Percentiles rank a stretch among this genome's conserved stretches.
Evolutionary conservation across 2,797 vertebrate species (phyloP).

Genomic region (Sternotherus odoratus): DNA sequence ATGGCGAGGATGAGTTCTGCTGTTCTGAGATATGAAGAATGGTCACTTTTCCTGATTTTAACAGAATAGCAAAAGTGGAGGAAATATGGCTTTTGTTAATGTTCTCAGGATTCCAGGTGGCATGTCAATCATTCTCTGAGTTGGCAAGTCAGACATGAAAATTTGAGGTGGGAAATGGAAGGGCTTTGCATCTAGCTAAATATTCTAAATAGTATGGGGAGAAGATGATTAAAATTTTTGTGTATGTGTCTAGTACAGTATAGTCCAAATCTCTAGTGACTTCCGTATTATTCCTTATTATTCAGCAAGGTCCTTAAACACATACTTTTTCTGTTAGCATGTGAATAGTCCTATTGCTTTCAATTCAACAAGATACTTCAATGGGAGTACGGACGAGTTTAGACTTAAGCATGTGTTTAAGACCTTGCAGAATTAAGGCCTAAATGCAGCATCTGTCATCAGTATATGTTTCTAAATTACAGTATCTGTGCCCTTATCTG

Average conservation of each 20-base stretch:
- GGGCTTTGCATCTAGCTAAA: neutral
- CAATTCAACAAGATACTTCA: neutral
- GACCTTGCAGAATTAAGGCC: neutral
- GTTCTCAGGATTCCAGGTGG: no score
- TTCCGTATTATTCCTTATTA: neutral
- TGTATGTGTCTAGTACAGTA: no score
- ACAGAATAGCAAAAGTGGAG: no score
- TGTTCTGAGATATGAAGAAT: no score
- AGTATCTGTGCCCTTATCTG: neutral
- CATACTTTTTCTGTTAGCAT: neutral
- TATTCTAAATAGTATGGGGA: neutral
- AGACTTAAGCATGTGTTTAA: neutral
- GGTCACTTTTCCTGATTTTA: no score
- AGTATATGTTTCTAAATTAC: neutral
- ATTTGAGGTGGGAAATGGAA: neutral
- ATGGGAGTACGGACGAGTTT: neutral
- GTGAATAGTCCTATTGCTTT: neutral
- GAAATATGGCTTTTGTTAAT: no score
- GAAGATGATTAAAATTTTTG: neutral
- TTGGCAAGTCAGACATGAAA: no score
- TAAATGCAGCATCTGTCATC: no score
- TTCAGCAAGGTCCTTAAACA: neutral
- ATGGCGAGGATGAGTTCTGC: no score
- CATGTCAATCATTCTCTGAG: no score
- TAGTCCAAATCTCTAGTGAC: neutral